phyloP scores from a whole-genome alignment of 1,140 invertebrate species.

The Alviniconcha marisindica region DNA sequence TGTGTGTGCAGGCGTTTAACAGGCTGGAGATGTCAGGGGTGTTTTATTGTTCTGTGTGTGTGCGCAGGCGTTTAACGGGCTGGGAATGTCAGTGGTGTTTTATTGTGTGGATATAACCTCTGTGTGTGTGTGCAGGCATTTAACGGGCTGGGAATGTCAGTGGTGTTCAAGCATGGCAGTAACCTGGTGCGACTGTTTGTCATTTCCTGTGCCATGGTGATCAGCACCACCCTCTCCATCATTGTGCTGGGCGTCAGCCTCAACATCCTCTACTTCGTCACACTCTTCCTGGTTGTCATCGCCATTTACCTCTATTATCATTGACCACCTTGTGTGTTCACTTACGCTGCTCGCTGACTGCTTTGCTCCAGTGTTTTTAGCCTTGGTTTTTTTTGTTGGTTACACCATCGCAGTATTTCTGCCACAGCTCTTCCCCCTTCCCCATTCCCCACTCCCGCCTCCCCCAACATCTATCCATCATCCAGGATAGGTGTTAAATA shows the following conservation, averaged over 20 bases:
- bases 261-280: constrained; percentile 64
- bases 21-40: background rate
- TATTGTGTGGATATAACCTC: too few species aligned
- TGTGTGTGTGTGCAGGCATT: constrained; percentile 63
- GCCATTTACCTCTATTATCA: constrained; percentile 66
- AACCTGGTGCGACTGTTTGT: constrained; percentile 75
- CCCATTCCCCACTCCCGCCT: too few species aligned
- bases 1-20: too few species aligned
- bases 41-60: constrained; percentile 42
- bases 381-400: too few species aligned
- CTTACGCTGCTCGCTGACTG: too few species aligned
- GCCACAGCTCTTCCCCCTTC: too few species aligned
- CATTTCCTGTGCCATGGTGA: constrained; percentile 73
- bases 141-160: constrained; percentile 73
- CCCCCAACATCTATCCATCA: too few species aligned
- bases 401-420: too few species aligned
- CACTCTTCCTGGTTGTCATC: constrained; percentile 61
- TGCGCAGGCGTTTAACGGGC: too few species aligned
- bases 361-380: too few species aligned
- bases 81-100: background rate
- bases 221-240: constrained; percentile 69
- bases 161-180: constrained; percentile 74
- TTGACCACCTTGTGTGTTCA: constrained; percentile 19
- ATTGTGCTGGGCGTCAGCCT: constrained; percentile 64
- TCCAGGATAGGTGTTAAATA: too few species aligned